Percentiles rank a stretch among this genome's conserved stretches.
These are phyloP conservation scores for Potamarius usumacintae DNA, from an alignment of 2,113 vertebrate species.

Conservation along the genomic window DNA sequence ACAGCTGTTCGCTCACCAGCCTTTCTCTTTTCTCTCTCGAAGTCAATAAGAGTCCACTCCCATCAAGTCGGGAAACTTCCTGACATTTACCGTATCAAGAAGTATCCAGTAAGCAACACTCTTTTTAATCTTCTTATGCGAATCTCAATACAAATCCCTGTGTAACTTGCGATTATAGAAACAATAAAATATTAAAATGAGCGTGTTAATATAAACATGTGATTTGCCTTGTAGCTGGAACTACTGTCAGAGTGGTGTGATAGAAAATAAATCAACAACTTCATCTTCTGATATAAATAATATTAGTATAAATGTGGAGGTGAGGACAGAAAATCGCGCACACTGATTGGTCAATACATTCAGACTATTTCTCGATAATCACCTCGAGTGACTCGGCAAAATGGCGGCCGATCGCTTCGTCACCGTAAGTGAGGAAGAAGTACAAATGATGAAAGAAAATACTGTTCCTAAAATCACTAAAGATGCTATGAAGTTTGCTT, in stretches of 20 bases:
- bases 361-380: too few relatives aligned
- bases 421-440: too few relatives aligned
- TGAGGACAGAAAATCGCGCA: too few relatives aligned
- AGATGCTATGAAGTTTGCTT: too few relatives aligned
- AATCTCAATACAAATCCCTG: not conserved
- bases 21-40: not conserved
- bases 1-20: not conserved
- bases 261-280: not conserved
- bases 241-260: not conserved
- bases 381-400: too few relatives aligned
- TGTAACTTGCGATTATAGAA: not conserved
- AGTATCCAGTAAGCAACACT: not conserved
- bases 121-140: not conserved
- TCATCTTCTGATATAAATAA: not conserved
- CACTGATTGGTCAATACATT: too few relatives aligned
- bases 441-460: too few relatives aligned
- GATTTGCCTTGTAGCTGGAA: not conserved
- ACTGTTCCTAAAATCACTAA: too few relatives aligned
- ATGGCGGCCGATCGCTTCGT: too few relatives aligned
- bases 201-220: too few relatives aligned
- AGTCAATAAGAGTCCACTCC: not conserved
- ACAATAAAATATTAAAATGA: not conserved
- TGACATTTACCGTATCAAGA: not conserved
- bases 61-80: not conserved
- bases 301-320: too few relatives aligned